A percentile compares a stretch with the other conserved stretches of the same genome.
phyloP scores from a whole-genome alignment of 2,797 vertebrate species.

The Myotis myotis region DNA sequence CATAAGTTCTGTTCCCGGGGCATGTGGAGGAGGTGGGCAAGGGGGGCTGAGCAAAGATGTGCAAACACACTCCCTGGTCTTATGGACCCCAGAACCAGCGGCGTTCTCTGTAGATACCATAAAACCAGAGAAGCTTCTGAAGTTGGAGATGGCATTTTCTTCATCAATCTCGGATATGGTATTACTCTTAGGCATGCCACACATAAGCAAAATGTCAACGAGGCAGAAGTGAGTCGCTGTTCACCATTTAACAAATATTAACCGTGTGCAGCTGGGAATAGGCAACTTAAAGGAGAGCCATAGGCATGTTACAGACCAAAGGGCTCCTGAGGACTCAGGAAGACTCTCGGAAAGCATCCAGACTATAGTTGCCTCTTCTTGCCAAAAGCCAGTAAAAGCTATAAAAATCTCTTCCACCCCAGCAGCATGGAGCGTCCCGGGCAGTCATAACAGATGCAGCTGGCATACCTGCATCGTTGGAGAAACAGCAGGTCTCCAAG shows the following conservation, averaged over 20 bases:
- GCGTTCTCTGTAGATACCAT: not conserved
- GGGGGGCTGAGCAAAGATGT: not conserved
- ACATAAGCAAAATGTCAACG: not conserved
- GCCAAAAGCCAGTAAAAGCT: not conserved
- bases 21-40: not conserved
- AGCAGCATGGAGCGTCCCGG: not conserved
- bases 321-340: not conserved
- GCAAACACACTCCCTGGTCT: not conserved
- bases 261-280: not conserved
- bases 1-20: not conserved
- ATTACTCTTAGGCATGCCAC: not conserved
- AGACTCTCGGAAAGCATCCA: not conserved
- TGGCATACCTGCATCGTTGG: not conserved
- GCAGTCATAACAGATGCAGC: not conserved
- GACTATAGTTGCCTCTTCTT: not conserved
- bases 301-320: not conserved
- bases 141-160: not conserved
- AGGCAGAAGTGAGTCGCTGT: not conserved
- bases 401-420: not conserved
- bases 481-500: not conserved
- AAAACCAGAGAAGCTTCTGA: not conserved
- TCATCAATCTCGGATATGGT: not conserved
- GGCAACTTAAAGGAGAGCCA: not conserved
- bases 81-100: not conserved
- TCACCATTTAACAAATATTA: not conserved